Evolutionary conservation across 2,888 invertebrate species (phyloP), one percentile per base, ranked within the genome.

Genomic region (Oscheius myriophilus): DNA sequence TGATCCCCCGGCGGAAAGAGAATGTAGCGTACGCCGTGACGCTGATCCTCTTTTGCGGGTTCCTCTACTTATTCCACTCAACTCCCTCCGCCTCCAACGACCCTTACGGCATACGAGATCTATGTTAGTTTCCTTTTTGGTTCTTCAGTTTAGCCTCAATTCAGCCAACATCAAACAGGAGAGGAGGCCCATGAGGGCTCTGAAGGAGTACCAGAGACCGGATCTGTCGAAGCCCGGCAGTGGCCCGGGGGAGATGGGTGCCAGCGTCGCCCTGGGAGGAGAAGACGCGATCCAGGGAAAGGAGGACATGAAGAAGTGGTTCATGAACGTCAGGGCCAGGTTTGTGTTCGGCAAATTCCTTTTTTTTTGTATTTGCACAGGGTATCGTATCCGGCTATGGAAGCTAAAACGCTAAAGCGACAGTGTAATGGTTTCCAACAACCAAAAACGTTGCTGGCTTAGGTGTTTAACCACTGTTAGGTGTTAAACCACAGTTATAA

Each of bases 241-340:
- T 4, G 81, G 79, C 11, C 79, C 80, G 1, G 83, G 83, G 4
- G 83, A 83, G 54, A 70, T 75, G 25, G 83, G 83, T 9, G 53
- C 43, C 21, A 75, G 73, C 0, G 82, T 82, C 1, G 21, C 74
- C 1, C 71, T 81, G 26, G 52, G 54, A 14, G 81, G 80, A 18
- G 75, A 74, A 21, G 82, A 82, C 41, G 70, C 69, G 18, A 63
- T 69, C 18, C 26, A 41, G 12, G 82, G 78, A 23, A 69, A 78
- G 45, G 73, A 69, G 12, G 76, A 78, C 55, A 83, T 83, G 82
- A 80, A 82, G 71, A 81, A 75, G 23, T 84, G 83, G 81, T 84
- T 84, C 72, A 84, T 84, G 83, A 84, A 82, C 63, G 81, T 82
- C 2, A 73, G 76, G 58, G 84, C 81, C 14, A 80, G 79, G 79